Base-by-base conservation (phyloP, 2,797 vertebrate species). In the Sciurus carolinensis region DNA sequence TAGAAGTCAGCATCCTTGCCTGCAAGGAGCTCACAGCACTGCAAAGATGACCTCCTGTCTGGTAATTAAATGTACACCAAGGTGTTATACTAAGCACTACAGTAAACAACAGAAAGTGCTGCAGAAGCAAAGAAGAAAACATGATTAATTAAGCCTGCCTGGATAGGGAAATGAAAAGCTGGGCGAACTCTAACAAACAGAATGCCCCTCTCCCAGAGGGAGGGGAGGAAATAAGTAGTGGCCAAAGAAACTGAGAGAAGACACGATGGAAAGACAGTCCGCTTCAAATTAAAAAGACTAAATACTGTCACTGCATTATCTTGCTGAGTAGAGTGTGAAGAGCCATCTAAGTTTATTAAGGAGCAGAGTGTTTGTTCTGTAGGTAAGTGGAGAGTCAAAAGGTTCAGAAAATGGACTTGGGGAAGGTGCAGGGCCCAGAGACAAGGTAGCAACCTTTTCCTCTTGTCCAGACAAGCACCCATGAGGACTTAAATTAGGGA, bases 171-270 rank as follows among this genome's bases (percentile, higher is more conserved):
- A 24, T 54, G 54, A 57, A 79, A 88, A 82, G 79, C n/a, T 44
- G 73, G 75, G n/a, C 36, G 36, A 91, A 91, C 50, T 52, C 64
- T 86, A 69, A 39, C 62, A 83, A 91, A n/a, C 0, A 95, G 75
- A 88, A 79, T 1, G 28, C 1, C 26, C 12, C 33, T 22, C 10
- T 9, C 66, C n/a, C 20, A 30, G 9, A 42, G 20, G 80, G 62
- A 7, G 52, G 12, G 24, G 59, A 57, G 39, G 28, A 47, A 39
- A 54, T 18, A 33, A 59, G 66, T 14, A 57, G 52, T 7, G 14
- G 71, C 71, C 44, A 80, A 87, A 90, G 76, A 92, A 82, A 95
- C 12, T 33, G 39, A 81, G 50, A 91, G 88, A 87, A 92, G 47
- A 69, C 15, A 57, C 14, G 47, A 36, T 59, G 54, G 57, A 92